These are phyloP conservation scores for Helicolenus hilgendorfi DNA, from an alignment of 2,797 vertebrate species.

Conservation along the genomic window DNA sequence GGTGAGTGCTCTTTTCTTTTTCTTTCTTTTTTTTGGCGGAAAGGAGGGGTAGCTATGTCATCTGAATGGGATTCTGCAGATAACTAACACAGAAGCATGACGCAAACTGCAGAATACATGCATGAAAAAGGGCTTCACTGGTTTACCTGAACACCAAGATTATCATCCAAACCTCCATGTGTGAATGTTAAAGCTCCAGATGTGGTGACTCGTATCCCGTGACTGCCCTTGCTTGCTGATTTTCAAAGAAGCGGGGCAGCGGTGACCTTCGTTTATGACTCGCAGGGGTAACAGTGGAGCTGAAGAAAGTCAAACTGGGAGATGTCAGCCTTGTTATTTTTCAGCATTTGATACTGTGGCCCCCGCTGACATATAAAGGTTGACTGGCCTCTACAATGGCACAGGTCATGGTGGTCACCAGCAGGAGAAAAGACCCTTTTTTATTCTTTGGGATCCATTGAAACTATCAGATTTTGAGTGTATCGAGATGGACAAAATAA, in stretches of 20 bases:
- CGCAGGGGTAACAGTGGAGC: constrained; percentile 92
- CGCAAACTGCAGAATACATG: neutral
- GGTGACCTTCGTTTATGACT: constrained; percentile 80
- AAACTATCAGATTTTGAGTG: neutral
- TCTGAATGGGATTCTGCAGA: constrained; percentile 74
- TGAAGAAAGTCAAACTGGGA: constrained; percentile 93
- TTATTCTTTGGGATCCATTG: neutral
- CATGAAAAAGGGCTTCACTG: neutral
- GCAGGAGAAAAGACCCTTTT: constrained; percentile 68
- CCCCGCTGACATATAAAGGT: constrained; percentile 93
- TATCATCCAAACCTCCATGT: neutral
- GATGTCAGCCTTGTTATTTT: constrained; percentile 93
- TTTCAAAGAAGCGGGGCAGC: constrained; percentile 76
- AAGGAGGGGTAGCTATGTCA: too few species aligned
- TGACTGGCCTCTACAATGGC: constrained; percentile 92
- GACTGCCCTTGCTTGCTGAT: constrained; percentile 71
- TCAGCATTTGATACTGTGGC: constrained; percentile 93
- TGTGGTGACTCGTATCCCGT: constrained; percentile 76
- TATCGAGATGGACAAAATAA: neutral
- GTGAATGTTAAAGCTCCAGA: neutral
- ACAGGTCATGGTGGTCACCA: constrained; percentile 91
- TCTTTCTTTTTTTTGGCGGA: too few species aligned
- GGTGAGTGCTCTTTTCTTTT: constrained; percentile 89
- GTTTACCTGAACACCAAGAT: neutral
- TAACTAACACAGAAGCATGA: neutral